Percentiles rank a stretch among this genome's conserved stretches.
These are phyloP conservation scores for Maconellicoccus hirsutus DNA, from an alignment of 1,140 invertebrate genomes.

Conservation along the genomic window DNA sequence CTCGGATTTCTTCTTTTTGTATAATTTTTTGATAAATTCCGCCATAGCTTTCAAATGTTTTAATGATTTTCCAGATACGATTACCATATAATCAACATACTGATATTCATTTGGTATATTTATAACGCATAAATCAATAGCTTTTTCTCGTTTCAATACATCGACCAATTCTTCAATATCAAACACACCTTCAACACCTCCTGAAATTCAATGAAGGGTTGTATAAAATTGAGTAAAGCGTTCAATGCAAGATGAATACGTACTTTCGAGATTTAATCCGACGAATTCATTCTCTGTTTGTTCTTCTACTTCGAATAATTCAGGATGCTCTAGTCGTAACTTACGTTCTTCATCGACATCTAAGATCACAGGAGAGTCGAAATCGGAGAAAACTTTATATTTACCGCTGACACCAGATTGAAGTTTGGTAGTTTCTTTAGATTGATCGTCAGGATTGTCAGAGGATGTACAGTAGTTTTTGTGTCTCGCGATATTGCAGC, in stretches of 20 bases:
- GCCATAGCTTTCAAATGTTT: conserved; percentile 64
- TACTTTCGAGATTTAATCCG: conserved; percentile 40
- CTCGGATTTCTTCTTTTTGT: conserved; percentile 49
- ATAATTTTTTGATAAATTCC: conserved; percentile 63
- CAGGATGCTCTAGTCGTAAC: conserved; percentile 35
- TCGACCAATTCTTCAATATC: conserved; percentile 76
- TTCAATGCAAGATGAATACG: conserved; percentile 29
- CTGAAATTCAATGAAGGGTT: conserved; percentile 39
- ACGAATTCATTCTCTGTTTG: conserved; percentile 41
- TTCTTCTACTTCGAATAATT: conserved; percentile 34
- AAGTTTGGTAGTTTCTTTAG: neutral
- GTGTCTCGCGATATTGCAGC: neutral
- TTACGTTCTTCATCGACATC: conserved; percentile 50
- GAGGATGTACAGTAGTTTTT: neutral
- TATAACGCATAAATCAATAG: conserved; percentile 68
- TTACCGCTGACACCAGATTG: conserved; percentile 31
- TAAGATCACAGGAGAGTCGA: conserved; percentile 48
- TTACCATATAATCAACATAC: conserved; percentile 72
- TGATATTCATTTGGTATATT: conserved; percentile 55
- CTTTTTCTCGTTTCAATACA: conserved; percentile 62
- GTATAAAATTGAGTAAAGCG: conserved; percentile 16
- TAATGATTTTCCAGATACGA: conserved; percentile 58
- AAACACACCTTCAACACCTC: conserved; percentile 65
- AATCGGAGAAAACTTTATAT: conserved; percentile 48
- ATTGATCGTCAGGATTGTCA: neutral